A percentile compares a stretch with the other conserved stretches of the same genome.
phyloP scores from a whole-genome alignment of 2,888 invertebrate genomes.

The Oegoconia quadripuncta region DNA sequence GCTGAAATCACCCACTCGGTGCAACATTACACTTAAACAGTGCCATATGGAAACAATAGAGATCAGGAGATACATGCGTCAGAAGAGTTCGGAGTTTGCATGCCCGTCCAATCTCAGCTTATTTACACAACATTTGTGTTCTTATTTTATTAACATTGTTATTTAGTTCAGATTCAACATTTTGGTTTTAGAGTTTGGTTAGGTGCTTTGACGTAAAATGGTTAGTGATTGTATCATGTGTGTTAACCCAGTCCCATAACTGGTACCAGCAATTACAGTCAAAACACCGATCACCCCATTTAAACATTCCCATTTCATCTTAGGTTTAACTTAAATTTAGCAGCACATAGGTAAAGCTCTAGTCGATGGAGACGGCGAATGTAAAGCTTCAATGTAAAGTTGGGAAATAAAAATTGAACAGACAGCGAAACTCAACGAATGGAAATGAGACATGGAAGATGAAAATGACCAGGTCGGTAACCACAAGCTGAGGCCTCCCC shows the following conservation, averaged over 20 bases:
- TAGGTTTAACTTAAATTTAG: constrained; percentile 29
- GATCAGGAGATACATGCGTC: constrained; percentile 48
- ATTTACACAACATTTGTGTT: constrained; percentile 54
- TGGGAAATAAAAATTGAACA: constrained; percentile 25
- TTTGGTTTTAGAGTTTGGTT: constrained; percentile 23
- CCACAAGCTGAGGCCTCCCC: constrained; percentile 26
- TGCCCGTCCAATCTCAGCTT: constrained; percentile 75
- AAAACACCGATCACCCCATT: constrained; percentile 42
- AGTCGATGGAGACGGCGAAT: constrained; percentile 42
- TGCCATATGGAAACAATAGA: constrained; percentile 28
- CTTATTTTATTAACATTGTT: constrained; percentile 2
- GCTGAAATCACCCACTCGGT: constrained; percentile 62
- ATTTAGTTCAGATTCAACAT: constrained; percentile 18
- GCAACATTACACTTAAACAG: constrained; percentile 30
- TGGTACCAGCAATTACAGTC: constrained; percentile 20
- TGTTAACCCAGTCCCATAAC: background rate
- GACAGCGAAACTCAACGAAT: constrained; percentile 33
- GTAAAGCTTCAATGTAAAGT: constrained; percentile 42
- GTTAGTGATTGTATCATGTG: constrained; percentile 15
- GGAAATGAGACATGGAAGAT: constrained; percentile 34
- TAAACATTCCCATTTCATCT: constrained; percentile 14
- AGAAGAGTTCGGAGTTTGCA: constrained; percentile 40
- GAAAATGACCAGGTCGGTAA: constrained; percentile 28
- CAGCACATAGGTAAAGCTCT: constrained; percentile 44
- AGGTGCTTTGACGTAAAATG: constrained; percentile 33